Conservation (phyloP, 1,140 invertebrate genomes). For the Aphaenogaster ashmeadi region DNA sequence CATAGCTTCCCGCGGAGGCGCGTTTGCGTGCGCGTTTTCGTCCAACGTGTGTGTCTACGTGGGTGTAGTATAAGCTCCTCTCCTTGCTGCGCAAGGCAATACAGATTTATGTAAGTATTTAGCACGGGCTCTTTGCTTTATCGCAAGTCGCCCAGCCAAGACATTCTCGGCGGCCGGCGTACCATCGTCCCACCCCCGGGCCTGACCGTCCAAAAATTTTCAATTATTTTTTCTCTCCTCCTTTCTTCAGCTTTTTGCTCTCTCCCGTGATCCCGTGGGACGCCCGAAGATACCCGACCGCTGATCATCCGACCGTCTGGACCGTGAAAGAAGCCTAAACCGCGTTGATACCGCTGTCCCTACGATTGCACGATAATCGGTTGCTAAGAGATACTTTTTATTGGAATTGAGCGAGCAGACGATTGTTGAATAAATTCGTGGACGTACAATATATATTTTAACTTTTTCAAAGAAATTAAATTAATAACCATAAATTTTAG, state of each 20-base stretch:
- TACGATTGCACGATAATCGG: conserved; percentile 45
- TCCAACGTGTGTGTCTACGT: conserved; percentile 40
- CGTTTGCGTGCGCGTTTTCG: conserved; percentile 17
- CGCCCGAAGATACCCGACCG: conserved; percentile 33
- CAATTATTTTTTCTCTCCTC: conserved; percentile 74
- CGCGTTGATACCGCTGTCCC: conserved; percentile 24
- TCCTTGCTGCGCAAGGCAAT: conserved; percentile 83
- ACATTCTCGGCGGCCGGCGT: conserved; percentile 59
- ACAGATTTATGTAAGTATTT: conserved; percentile 88
- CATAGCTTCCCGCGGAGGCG: conserved; percentile 47
- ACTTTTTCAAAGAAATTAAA: neutral
- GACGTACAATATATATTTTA: neutral
- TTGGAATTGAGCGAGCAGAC: neutral
- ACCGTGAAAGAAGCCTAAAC: conserved; percentile 48
- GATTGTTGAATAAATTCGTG: conserved; percentile 5
- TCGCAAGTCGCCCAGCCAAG: conserved; percentile 85
- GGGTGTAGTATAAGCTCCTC: conserved; percentile 76
- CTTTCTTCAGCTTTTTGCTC: neutral
- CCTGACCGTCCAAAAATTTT: conserved; percentile 78
- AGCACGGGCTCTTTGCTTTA: conserved; percentile 87
- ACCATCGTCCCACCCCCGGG: neutral
- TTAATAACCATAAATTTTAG: neutral
- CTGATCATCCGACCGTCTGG: conserved; percentile 67
- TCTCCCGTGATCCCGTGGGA: conserved; percentile 50
- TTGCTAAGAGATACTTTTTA: neutral